A percentile compares a stretch with the other conserved stretches of the same genome.
Conservation (phyloP, 2,113 vertebrate genomes). For the Microcebus ravelobensis region DNA sequence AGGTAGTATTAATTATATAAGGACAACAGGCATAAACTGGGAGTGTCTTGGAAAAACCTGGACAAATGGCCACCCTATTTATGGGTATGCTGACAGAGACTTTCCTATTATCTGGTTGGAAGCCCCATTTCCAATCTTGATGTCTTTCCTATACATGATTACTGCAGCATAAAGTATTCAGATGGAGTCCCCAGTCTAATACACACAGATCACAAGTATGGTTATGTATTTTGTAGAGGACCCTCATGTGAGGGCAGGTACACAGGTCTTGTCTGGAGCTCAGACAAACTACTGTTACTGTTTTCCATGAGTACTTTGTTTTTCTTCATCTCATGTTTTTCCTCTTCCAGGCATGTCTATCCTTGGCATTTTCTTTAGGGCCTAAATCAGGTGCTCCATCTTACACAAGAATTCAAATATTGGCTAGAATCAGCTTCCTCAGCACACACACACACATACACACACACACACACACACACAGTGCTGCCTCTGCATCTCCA, state of each 20-base stretch:
- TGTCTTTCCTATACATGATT: background rate
- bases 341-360: background rate
- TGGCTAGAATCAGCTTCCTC: background rate
- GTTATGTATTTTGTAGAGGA: background rate
- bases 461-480: no score
- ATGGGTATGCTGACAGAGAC: background rate
- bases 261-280: background rate
- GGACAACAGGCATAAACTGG: background rate
- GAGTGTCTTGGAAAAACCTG: background rate
- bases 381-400: background rate
- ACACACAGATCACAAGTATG: background rate
- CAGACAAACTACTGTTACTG: background rate
- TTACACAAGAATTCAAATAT: background rate
- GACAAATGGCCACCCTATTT: background rate
- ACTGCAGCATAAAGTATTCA: background rate
- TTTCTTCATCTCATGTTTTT: background rate
- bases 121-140: background rate
- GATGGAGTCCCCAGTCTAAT: background rate
- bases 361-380: background rate
- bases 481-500: accelerated
- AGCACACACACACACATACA: accelerated
- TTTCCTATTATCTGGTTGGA: background rate
- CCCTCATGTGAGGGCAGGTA: background rate
- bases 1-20: background rate
- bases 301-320: background rate